Base-by-base conservation (phyloP, 2,888 invertebrate species). In the Cephonodes hylas region DNA sequence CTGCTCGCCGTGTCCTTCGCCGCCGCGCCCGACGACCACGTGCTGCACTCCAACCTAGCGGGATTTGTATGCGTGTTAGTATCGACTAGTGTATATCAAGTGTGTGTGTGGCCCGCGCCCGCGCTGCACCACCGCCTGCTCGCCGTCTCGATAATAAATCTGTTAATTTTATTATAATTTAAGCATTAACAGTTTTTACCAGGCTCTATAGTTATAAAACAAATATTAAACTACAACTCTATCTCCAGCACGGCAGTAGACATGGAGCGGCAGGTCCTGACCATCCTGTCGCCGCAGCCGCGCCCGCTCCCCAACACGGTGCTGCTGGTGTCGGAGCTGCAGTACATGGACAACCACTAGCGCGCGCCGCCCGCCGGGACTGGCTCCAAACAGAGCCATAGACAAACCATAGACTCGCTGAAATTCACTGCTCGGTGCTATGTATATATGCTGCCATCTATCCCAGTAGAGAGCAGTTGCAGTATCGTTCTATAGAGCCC, bases 301-400 rank as follows among this genome's bases (percentile, higher is more conserved):
- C 95, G 97, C 45, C 99, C 99, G 0, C 88, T 99, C 53, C 99
- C 99, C 23, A 96, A 97, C 85, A 96, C 96, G 3, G 93, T 98
- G 58, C 91, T 99, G 38, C 88, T 99, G 48, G 91, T 98, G 25
- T 98, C 98, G 0, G 98, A 99, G 70, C 91, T 99, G 67, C 98
- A 98, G 81, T 99, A 98, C 85, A 97, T 99, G 97, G 99, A 99
- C 85, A 96, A 96, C 76, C 97, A 97, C 84, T 96, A 91, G 72
- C 67, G 31, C 60, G n/a, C 10, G 4, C 23, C 38, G 4, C 0
- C 6, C 31, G 7, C 8, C 5, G 2, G 13, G 38, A n/a, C 38
- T 38, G 38, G 10, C n/a, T n/a, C n/a, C n/a, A n/a, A n/a, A n/a
- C n/a, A n/a, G n/a, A n/a, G n/a, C n/a, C n/a, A n/a, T n/a, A n/a